Conservation (phyloP, 2,113 vertebrate genomes). For the Sakesphorus luctuosus region DNA sequence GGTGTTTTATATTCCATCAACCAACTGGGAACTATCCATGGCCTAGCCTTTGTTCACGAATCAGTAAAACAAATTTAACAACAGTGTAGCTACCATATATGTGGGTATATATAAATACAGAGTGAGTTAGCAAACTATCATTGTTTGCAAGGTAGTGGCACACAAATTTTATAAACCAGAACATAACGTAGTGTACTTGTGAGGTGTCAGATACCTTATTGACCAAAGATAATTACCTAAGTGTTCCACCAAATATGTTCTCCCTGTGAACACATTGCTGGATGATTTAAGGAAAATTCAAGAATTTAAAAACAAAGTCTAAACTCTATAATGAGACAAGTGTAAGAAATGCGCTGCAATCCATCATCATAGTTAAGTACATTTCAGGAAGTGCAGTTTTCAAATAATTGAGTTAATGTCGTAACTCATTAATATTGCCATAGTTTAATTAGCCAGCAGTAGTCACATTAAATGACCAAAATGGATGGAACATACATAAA, state of each 20-base stretch:
- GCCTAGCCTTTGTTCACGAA: conserved; percentile 51
- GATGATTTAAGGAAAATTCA: neutral
- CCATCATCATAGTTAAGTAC: conserved; percentile 41
- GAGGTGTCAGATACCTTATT: neutral
- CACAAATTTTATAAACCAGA: neutral
- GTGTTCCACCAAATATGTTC: neutral
- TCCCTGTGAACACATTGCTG: neutral
- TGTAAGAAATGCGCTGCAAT: conserved; percentile 43
- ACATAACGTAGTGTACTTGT: neutral
- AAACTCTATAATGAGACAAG: neutral
- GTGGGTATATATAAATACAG: conserved; percentile 51
- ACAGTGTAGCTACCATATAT: conserved; percentile 74
- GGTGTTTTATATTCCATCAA: conserved; percentile 2
- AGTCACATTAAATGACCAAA: conserved; percentile 28
- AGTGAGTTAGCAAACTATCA: conserved; percentile 40
- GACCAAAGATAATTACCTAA: neutral
- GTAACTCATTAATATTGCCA: conserved; percentile 26
- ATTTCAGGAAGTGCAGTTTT: conserved; percentile 68
- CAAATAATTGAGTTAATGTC: conserved; percentile 5
- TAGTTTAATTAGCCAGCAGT: neutral
- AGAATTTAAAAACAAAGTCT: neutral
- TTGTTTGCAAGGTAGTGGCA: conserved; percentile 44
- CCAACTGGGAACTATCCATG: conserved; percentile 35
- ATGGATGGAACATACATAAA: conserved; percentile 49
- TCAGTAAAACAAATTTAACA: conserved; percentile 50